Evolutionary conservation across 2,113 vertebrate genomes (phyloP), one percentile per base, ranked within the genome.

Genomic region (Zosterops hypoxanthus): DNA sequence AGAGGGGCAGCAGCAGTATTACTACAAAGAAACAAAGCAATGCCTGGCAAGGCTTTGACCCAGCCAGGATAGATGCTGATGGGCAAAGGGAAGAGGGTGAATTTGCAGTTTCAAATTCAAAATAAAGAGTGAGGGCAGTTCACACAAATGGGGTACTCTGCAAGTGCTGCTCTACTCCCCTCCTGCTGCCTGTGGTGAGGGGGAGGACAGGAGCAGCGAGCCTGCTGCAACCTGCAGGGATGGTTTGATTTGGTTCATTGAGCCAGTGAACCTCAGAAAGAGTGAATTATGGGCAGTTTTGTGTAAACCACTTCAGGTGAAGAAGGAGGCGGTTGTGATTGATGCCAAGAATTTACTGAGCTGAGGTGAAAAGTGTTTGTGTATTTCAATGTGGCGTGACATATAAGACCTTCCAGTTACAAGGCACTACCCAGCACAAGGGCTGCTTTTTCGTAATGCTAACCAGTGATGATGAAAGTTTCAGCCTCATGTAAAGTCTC

Each of bases 291-390:
- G 75, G 96, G 90, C 93, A 88, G 75, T 86, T 97, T 70, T 91
- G 66, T 13, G 46, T 94, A 97, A 97, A 97, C 92, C 92, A 95
- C 93, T 98, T 95, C 92, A 92, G 95, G 91, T 95, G 90, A 82
- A 97, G 92, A 82, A 96, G 90, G 78, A 94, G 88, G 92, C 1
- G 12, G 75, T 77, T 96, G 90, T 97, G 97, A 97, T 84, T 92
- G 95, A 97, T 97, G 97, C 86, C 93, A 91, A 86, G 95, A 97
- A 82, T 89, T 92, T 66, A 77, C 90, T 75, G 75, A 86, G 94
- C 96, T 96, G 88, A 94, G 86, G 89, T 97, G 92, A 92, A 94
- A 96, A 95, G 93, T 97, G 97, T 98, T 97, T 97, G 96, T 3
- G 33, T 94, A 97, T 95, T 90, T 93, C 96, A 97, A 70, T 97